Conservation (phyloP, 2,113 vertebrate genomes). For the Dasypus novemcinctus region DNA sequence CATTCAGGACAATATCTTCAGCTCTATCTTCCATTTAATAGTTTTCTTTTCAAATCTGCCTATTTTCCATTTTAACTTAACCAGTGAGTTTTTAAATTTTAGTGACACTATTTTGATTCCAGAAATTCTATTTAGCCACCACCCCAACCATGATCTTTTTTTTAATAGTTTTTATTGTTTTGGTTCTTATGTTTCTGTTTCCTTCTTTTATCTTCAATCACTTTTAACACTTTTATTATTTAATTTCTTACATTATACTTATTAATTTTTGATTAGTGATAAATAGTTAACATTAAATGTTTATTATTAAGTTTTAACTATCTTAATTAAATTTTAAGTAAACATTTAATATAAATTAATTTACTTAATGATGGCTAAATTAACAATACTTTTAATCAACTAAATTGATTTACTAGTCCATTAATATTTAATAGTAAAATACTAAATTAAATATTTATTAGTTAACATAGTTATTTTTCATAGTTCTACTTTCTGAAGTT, state of each 20-base stretch:
- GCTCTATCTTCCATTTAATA: background rate
- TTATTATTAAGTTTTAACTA: background rate
- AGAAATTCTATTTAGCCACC: background rate
- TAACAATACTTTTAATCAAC: too few relatives aligned
- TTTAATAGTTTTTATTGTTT: background rate
- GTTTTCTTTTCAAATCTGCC: background rate
- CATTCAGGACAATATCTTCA: background rate
- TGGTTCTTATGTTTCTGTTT: background rate
- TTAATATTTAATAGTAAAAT: too few relatives aligned
- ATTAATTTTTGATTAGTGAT: background rate
- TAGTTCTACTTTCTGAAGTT: constrained; percentile 3
- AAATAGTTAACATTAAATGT: background rate
- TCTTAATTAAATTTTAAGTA: too few relatives aligned
- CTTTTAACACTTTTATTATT: background rate
- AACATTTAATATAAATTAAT: too few relatives aligned
- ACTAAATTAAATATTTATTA: too few relatives aligned
- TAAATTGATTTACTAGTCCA: too few relatives aligned
- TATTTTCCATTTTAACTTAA: background rate
- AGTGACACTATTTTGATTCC: background rate
- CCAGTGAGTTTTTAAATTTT: constrained; percentile 33
- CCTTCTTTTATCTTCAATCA: background rate
- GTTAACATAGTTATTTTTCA: background rate
- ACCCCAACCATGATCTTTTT: background rate
- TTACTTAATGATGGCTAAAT: too few relatives aligned
- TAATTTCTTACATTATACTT: background rate